Evolutionary conservation across 1,140 invertebrate species (phyloP).

Genomic region (Cotesia chilonis): DNA sequence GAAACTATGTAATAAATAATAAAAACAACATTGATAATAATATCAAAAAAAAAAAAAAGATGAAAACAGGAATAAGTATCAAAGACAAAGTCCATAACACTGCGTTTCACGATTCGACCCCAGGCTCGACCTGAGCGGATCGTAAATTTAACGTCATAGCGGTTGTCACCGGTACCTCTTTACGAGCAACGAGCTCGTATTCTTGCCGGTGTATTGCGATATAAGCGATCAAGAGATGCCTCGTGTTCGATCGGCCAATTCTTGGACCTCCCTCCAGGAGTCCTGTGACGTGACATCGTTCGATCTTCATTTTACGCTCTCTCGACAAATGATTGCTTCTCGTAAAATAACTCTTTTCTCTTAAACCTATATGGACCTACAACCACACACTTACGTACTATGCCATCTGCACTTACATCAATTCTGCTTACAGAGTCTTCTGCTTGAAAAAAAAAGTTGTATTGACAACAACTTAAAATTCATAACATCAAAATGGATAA

Average conservation of each 20-base stretch:
- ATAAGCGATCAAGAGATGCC: conserved; percentile 13
- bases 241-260: conserved; percentile 16
- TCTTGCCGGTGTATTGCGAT: conserved; percentile 11
- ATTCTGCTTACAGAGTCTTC: too few species aligned
- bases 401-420: neutral
- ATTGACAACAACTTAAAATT: too few species aligned
- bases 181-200: conserved; percentile 45
- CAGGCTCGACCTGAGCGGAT: conserved; percentile 47
- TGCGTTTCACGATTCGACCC: conserved; percentile 56
- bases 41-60: neutral
- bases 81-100: conserved; percentile 30
- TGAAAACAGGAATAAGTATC: neutral
- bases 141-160: conserved; percentile 56
- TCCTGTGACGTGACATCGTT: conserved; percentile 15
- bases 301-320: conserved; percentile 23
- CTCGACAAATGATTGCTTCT: conserved; percentile 17
- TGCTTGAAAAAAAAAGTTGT: too few species aligned
- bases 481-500: too few species aligned
- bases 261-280: conserved; percentile 9
- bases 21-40: neutral
- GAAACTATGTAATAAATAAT: neutral
- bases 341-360: neutral
- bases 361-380: neutral
- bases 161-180: conserved; percentile 56
- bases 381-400: neutral